phyloP scores from a whole-genome alignment of 2,888 invertebrate species.

The Scrobipalpa costella region DNA sequence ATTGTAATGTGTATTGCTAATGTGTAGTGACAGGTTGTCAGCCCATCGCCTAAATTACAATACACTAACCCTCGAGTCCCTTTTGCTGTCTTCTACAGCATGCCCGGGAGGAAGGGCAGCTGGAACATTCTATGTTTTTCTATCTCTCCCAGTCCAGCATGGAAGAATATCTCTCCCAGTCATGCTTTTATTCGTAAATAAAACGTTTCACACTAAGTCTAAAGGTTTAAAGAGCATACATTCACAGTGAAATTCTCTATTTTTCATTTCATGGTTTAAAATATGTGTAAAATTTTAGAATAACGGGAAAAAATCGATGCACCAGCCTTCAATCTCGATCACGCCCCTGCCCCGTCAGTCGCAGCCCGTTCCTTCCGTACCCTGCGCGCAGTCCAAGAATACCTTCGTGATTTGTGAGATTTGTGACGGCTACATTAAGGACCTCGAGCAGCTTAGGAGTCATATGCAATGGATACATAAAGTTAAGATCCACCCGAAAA shows the following conservation, averaged over 20 bases:
- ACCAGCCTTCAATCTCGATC: constrained; percentile 94
- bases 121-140: no score
- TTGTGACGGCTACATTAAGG: constrained; percentile 98
- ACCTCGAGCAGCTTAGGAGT: constrained; percentile 95
- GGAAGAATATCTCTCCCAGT: no score
- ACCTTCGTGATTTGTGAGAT: constrained; percentile 98
- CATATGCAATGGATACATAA: constrained; percentile 99
- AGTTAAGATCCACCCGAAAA: constrained; percentile 97
- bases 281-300: constrained; percentile 47
- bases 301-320: constrained; percentile 52
- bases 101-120: no score
- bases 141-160: no score
- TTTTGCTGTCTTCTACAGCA: no score
- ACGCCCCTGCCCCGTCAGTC: constrained; percentile 88
- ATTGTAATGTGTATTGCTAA: no score
- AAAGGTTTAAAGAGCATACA: no score
- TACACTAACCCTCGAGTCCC: no score
- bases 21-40: no score
- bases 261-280: neutral
- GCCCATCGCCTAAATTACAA: no score
- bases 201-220: no score
- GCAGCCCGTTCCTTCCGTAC: constrained; percentile 58
- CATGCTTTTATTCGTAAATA: no score
- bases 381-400: constrained; percentile 64
- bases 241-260: neutral